phyloP scores from a whole-genome alignment of 2,113 vertebrate species.

The Gasterosteus nipponicus region DNA sequence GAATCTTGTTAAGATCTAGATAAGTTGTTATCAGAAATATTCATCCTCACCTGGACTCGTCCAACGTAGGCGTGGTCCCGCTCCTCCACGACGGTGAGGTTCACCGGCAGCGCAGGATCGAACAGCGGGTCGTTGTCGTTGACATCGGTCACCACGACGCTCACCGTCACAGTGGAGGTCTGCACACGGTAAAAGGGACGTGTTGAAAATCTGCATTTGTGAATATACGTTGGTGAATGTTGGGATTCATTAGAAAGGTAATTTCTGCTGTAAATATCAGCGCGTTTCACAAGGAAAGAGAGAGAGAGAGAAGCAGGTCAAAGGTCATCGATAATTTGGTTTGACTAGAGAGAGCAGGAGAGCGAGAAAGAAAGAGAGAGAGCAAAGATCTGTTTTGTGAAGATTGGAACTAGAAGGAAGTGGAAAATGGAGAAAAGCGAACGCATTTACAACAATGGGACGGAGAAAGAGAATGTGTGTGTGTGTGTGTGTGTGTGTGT shows the following conservation, averaged over 20 bases:
- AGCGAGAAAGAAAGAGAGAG: conserved; percentile 8
- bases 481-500: background rate
- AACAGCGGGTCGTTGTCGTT: conserved; percentile 96
- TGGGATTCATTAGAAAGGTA: background rate
- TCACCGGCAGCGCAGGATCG: conserved; percentile 87
- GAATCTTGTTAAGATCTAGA: background rate
- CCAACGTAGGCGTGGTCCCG: conserved; percentile 90
- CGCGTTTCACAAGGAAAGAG: background rate
- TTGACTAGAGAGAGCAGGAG: conserved; percentile 34
- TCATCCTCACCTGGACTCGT: conserved; percentile 88
- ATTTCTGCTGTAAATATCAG: background rate
- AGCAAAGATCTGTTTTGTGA: conserved; percentile 40
- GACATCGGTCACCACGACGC: conserved; percentile 93
- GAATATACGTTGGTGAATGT: background rate
- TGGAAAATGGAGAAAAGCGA: conserved; percentile 6
- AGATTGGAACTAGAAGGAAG: conserved; percentile 25
- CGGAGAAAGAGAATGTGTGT: conserved; percentile 11
- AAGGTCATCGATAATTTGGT: conserved; percentile 38
- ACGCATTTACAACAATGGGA: conserved; percentile 26
- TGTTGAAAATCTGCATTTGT: background rate
- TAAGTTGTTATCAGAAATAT: background rate
- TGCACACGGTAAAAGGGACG: conserved; percentile 64
- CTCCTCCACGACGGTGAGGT: conserved; percentile 92
- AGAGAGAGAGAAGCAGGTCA: background rate
- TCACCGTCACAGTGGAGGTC: conserved; percentile 92